Evolutionary conservation across 2,888 invertebrate genomes (phyloP), one percentile per base, ranked within the genome.

Genomic region (Eupithecia pulchellata): DNA sequence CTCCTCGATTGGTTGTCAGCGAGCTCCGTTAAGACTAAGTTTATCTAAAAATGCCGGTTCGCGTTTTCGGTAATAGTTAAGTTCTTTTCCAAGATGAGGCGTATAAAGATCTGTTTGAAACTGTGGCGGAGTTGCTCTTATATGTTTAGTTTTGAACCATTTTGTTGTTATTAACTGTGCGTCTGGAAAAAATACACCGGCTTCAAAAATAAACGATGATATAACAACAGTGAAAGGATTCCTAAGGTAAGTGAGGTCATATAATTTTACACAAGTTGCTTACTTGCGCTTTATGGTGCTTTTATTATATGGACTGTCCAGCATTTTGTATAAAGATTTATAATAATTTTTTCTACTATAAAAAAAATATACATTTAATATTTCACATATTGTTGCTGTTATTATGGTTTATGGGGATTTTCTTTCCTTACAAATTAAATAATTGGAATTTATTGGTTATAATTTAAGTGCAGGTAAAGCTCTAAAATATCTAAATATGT

Each of bases 191-290:
- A 34, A 27, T 32, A 25, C 52, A 8, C 13, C 17, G 8, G 25
- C 62, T 47, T n/a, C 20, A 0, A 61, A 42, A 30, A 11, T 14
- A 17, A 6, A 14, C 6, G 25, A 29, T 11, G 27, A 34, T 64
- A 17, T 4, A 4, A 61, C 20, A 61, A 27, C 1, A 32, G 27
- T 2, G 42, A 32, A 29, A 65, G 68, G 25, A 64, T 71, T 39
- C 64, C 68, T 0, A 71, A 1, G 68, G 71, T 71, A 65, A 71
- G 71, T 71, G n/a, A 30, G 29, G 25, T 11, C 25, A 25, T 47
- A 47, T 1, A 47, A 25, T 25, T 47, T 47, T 4, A 52, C 11
- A 52, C 52, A 52, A 52, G 6, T 1, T 39, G n/a, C 42, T n/a
- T 13, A 52, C 25, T 13, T 25, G 25, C 11, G 25, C 11, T 25